Evolutionary conservation across 2,797 vertebrate species (phyloP).

Genomic region (Phataginus tricuspis): DNA sequence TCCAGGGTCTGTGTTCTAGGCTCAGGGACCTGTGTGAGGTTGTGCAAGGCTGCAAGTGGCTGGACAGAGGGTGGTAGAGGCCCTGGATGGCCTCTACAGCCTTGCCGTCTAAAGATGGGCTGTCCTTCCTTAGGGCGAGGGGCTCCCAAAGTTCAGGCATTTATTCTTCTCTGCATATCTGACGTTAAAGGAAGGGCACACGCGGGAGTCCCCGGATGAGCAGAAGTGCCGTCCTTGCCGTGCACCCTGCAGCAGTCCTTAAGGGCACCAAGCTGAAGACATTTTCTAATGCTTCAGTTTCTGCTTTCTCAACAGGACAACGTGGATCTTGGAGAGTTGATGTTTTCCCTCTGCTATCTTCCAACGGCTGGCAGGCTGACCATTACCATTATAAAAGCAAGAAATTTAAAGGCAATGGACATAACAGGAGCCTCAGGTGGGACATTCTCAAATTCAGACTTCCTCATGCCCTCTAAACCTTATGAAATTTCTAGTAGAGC

Average conservation of each 20-base stretch:
- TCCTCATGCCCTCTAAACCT: not conserved
- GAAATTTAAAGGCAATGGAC: conserved; percentile 99
- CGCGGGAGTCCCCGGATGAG: not conserved
- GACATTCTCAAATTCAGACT: conserved; percentile 38
- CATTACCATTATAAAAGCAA: conserved; percentile 98
- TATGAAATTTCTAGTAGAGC: not conserved
- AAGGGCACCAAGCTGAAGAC: not conserved
- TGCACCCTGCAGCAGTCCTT: not conserved
- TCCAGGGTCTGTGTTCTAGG: not conserved
- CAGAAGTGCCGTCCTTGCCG: rapidly evolving
- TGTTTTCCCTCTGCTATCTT: conserved; percentile 99
- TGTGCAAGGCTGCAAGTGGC: not conserved
- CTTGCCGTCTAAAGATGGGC: not conserved
- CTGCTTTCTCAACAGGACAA: conserved; percentile 91
- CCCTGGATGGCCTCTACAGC: not conserved
- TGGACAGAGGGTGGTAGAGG: not conserved
- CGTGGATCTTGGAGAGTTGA: conserved; percentile 98
- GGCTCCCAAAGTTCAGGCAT: not conserved
- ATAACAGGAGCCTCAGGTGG: conserved; percentile 99
- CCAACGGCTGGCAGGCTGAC: conserved; percentile 98
- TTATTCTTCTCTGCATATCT: not conserved
- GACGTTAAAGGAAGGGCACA: not conserved
- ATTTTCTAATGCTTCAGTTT: not conserved
- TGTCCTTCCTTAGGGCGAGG: not conserved
- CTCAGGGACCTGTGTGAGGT: not conserved